These are phyloP conservation scores for Sweltsa coloradensis DNA, from an alignment of 1,140 invertebrate species.

Conservation along the genomic window DNA sequence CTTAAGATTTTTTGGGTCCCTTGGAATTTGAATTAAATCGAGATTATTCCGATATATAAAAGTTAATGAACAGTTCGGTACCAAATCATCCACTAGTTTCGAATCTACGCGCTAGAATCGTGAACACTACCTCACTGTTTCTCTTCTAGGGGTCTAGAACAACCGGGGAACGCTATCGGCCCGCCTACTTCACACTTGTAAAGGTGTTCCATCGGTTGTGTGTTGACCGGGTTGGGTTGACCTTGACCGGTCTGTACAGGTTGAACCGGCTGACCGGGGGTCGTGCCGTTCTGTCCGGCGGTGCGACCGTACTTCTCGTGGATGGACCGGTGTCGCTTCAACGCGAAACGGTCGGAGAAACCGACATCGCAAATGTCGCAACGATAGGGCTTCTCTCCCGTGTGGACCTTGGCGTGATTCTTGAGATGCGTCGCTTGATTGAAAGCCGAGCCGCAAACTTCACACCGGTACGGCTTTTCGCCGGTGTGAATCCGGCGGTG, in stretches of 20 bases:
- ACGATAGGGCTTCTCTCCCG: slow-evolving; percentile 29
- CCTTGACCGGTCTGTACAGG: slow-evolving; percentile 29
- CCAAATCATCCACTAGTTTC: too few relatives aligned
- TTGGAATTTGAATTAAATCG: too few relatives aligned
- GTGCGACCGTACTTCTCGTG: slow-evolving; percentile 62
- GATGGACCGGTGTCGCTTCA: slow-evolving; percentile 63
- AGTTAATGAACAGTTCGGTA: too few relatives aligned
- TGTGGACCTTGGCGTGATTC: slow-evolving; percentile 59
- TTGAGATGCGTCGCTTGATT: slow-evolving; percentile 79
- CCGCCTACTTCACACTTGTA: slow-evolving; percentile 36
- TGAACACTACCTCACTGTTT: slow-evolving; percentile 9
- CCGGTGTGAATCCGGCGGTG: slow-evolving; percentile 90
- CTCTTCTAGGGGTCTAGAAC: slow-evolving; percentile 15
- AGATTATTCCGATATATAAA: too few relatives aligned
- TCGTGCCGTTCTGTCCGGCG: slow-evolving; percentile 8
- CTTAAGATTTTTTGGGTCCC: too few relatives aligned
- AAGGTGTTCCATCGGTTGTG: slow-evolving; percentile 31
- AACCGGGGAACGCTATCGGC: slow-evolving; percentile 31
- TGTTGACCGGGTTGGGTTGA: background rate
- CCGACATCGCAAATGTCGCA: slow-evolving; percentile 80
- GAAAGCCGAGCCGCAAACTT: slow-evolving; percentile 70
- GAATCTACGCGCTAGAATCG: too few relatives aligned
- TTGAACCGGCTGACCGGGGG: slow-evolving; percentile 27
- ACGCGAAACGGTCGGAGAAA: slow-evolving; percentile 67
- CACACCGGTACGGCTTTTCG: slow-evolving; percentile 77